These are phyloP conservation scores for Papilio glaucus DNA, from an alignment of 1,140 invertebrate genomes.

Conservation along the genomic window DNA sequence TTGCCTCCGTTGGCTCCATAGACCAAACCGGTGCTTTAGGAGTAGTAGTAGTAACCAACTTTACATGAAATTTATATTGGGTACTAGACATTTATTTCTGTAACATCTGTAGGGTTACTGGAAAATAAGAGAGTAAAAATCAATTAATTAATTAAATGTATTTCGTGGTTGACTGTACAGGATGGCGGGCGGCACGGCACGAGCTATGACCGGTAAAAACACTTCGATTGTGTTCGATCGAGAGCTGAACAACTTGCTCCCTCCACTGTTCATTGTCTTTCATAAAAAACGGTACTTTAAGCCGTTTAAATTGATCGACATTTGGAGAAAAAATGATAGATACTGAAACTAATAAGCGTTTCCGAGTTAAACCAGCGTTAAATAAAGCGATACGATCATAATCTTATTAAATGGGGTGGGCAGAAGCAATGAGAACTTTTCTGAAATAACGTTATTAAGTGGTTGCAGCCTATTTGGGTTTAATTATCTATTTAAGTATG, in stretches of 20 bases:
- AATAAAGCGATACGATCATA: not conserved
- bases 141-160: not conserved
- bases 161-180: conserved; percentile 50
- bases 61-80: too few species aligned
- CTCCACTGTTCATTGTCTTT: conserved; percentile 17
- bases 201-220: conserved; percentile 59
- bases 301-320: conserved; percentile 17
- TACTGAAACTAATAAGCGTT: conserved; percentile 20
- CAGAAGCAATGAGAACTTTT: too few species aligned
- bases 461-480: too few species aligned
- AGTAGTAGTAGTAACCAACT: too few species aligned
- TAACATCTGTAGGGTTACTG: too few species aligned
- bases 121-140: not conserved
- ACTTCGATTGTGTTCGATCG: conserved; percentile 53
- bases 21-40: too few species aligned
- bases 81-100: too few species aligned
- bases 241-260: conserved; percentile 22
- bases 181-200: conserved; percentile 57
- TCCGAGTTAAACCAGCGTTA: not conserved
- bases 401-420: too few species aligned
- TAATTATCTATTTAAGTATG: too few species aligned
- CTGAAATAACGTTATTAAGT: too few species aligned
- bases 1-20: too few species aligned
- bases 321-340: conserved; percentile 16
- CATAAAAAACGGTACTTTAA: conserved; percentile 31